Base-by-base conservation (phyloP, 2,797 vertebrate species). In the Stomatorhinus walkeri region DNA sequence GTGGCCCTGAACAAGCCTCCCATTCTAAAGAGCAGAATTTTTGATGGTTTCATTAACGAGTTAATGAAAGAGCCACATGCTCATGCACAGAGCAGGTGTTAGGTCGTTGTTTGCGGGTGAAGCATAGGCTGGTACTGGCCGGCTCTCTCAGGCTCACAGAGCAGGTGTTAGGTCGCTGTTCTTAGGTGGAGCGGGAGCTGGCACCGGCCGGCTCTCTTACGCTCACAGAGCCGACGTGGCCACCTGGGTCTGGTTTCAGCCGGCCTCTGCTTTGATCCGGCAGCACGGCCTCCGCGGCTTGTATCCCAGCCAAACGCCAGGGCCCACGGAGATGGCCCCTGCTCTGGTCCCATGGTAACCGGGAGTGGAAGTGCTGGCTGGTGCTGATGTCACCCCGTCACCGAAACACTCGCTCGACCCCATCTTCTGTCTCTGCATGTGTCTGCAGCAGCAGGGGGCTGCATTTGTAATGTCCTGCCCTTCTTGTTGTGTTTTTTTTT, bases 361-460 rank as follows among this genome's bases (percentile, higher is more conserved):
- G 14, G 49, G 72, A 40, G 12, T 22, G 22, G 32, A 72, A 88
- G 61, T 84, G 87, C 87, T 88, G 59, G 88, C 79, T 88, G 52
- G 28, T 87, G 56, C n/a, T 59, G 85, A 83, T 79, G 40, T 61
- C 64, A 52, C 24, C 9, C 16, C 22, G 0, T 43, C 16, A n/a
- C 88, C 59, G 83, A 86, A 24, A 87, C 49, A 52, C 84, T 40
- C 83, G 1, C 5, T 36, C 10, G 3, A 36, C 0, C 79, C 79
- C n/a, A 0, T 19, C 36, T 36, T 43, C 43, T 3, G 19, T 16
- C 40, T 81, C 28, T 36, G 6, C 40, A 1, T 49, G 43, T 24
- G 43, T 24, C 43, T 1, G 1, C 40, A 43, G 32, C 2, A 3
- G 8, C 79, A 22, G 43, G 1, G 79, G 43, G 16, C 43, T 24